These are phyloP conservation scores for Pegoplata infirma DNA, from an alignment of 2,888 invertebrate species.

Conservation along the genomic window DNA sequence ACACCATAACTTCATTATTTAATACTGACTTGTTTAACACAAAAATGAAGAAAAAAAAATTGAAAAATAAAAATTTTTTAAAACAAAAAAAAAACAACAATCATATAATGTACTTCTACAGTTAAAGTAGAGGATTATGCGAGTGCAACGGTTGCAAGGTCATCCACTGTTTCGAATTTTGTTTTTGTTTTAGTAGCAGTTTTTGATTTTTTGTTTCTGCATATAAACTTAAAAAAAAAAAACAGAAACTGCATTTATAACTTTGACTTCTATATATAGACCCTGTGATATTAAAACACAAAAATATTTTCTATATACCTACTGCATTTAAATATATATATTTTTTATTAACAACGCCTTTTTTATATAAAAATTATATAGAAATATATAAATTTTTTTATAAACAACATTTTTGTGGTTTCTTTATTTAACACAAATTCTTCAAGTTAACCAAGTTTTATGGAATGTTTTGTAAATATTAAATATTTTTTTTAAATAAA, in stretches of 20 bases:
- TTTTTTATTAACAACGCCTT: conserved; percentile 35
- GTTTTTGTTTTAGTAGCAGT: no score
- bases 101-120: conserved; percentile 41
- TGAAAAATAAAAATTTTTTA: conserved; percentile 18
- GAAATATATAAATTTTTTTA: not conserved
- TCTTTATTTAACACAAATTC: conserved; percentile 38
- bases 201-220: conserved; percentile 17
- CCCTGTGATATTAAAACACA: conserved; percentile 26
- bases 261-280: conserved; percentile 23
- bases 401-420: conserved; percentile 47
- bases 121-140: conserved; percentile 52
- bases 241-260: conserved; percentile 29
- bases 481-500: conserved; percentile 56
- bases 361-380: not conserved
- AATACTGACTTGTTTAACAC: conserved; percentile 59
- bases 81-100: conserved; percentile 7
- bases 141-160: conserved; percentile 76
- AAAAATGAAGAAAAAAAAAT: conserved; percentile 23
- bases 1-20: conserved; percentile 62
- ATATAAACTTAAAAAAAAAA: not conserved
- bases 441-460: conserved; percentile 22
- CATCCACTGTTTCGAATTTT: conserved; percentile 69
- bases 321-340: not conserved
- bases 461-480: conserved; percentile 14
- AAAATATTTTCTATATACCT: conserved; percentile 21